Percentiles rank a stretch among this genome's conserved stretches.
Evolutionary conservation across 2,113 vertebrate genomes (phyloP).

Genomic region (Xyrauchen texanus): DNA sequence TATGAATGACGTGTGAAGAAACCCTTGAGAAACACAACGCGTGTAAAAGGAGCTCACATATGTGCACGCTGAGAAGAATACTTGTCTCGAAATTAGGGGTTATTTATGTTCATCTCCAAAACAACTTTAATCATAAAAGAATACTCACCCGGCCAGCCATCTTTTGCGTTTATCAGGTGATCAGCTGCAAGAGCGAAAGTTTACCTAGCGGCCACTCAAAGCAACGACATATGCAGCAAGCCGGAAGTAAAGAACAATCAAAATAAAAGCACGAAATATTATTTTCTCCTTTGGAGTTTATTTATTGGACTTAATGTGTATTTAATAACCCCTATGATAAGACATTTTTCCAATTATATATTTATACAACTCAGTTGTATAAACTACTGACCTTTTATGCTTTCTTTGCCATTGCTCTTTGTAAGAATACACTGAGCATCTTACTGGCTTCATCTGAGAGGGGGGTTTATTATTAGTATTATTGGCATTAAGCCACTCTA

Average conservation of each 20-base stretch:
- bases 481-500: too few species aligned
- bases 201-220: background rate
- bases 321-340: too few species aligned
- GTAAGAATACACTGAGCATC: too few species aligned
- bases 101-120: background rate
- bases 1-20: background rate
- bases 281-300: too few species aligned
- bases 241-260: slow-evolving; percentile 1
- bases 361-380: too few species aligned
- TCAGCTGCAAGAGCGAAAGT: background rate
- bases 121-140: background rate
- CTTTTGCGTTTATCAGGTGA: slow-evolving; percentile 6
- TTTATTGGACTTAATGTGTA: too few species aligned
- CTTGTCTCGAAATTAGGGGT: background rate
- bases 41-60: background rate
- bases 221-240: background rate
- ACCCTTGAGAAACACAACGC: background rate
- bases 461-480: too few species aligned
- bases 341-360: too few species aligned
- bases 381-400: too few species aligned
- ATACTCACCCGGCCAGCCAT: slow-evolving; percentile 50
- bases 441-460: too few species aligned
- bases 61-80: background rate
- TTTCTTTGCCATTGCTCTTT: too few species aligned
- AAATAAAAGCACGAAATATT: slow-evolving; percentile 22